Conservation (phyloP, 1,140 invertebrate species). For the Leptopilina boulardi region DNA sequence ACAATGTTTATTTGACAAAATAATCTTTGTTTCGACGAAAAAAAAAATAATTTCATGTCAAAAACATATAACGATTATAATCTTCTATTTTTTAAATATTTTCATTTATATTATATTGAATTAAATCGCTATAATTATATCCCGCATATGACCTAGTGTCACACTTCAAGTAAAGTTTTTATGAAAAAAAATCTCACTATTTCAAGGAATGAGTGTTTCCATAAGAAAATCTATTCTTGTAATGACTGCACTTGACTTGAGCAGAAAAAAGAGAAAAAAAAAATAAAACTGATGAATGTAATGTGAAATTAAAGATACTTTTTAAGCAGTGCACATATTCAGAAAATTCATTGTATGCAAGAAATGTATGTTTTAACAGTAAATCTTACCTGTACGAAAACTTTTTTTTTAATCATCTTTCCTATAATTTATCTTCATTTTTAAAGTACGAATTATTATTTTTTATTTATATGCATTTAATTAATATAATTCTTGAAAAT, state of each 20-base stretch:
- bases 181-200: not conserved
- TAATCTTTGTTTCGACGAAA: too few species aligned
- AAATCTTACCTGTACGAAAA: not conserved
- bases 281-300: not conserved
- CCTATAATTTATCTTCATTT: too few species aligned
- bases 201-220: not conserved
- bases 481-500: too few species aligned
- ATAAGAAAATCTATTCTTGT: slow-evolving; percentile 9
- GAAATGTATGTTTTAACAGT: not conserved
- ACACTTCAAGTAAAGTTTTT: slow-evolving; percentile 17
- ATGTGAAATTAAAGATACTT: not conserved
- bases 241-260: not conserved
- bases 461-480: too few species aligned
- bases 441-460: too few species aligned
- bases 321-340: not conserved
- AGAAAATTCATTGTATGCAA: not conserved
- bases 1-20: too few species aligned
- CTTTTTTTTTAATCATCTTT: too few species aligned
- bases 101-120: too few species aligned
- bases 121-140: not conserved
- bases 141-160: not conserved
- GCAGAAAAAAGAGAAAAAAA: not conserved
- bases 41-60: too few species aligned
- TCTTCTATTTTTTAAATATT: too few species aligned
- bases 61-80: too few species aligned